Evolutionary conservation across 2,888 invertebrate species (phyloP).

Genomic region (Lutraria lutraria): DNA sequence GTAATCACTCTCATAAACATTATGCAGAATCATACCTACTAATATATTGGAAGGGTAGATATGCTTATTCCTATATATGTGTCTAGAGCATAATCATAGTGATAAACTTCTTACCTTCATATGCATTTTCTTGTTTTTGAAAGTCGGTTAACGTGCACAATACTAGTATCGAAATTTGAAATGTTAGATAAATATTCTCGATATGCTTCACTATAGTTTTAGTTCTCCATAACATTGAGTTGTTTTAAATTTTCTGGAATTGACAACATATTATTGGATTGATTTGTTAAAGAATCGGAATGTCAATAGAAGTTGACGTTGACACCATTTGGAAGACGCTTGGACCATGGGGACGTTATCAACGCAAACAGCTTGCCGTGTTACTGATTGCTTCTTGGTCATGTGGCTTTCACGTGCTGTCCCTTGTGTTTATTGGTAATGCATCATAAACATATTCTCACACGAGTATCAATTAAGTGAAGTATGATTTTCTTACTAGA

Average conservation of each 20-base stretch:
- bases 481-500: not conserved
- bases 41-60: too few species aligned
- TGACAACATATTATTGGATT: not conserved
- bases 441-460: not conserved
- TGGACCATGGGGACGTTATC: constrained; percentile 55
- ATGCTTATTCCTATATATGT: too few species aligned
- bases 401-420: constrained; percentile 62
- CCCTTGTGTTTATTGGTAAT: constrained; percentile 65
- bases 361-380: constrained; percentile 47
- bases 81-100: too few species aligned
- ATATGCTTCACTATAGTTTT: not conserved
- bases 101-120: not conserved
- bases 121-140: not conserved
- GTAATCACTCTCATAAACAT: too few species aligned
- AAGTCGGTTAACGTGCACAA: not conserved
- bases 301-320: constrained; percentile 49
- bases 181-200: not conserved
- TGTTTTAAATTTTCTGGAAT: not conserved
- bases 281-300: not conserved
- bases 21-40: too few species aligned
- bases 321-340: constrained; percentile 55
- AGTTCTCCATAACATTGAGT: not conserved
- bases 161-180: not conserved
- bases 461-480: not conserved
- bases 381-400: constrained; percentile 55